Conservation (phyloP, 2,113 vertebrate species). For the Zosterops borbonicus region DNA sequence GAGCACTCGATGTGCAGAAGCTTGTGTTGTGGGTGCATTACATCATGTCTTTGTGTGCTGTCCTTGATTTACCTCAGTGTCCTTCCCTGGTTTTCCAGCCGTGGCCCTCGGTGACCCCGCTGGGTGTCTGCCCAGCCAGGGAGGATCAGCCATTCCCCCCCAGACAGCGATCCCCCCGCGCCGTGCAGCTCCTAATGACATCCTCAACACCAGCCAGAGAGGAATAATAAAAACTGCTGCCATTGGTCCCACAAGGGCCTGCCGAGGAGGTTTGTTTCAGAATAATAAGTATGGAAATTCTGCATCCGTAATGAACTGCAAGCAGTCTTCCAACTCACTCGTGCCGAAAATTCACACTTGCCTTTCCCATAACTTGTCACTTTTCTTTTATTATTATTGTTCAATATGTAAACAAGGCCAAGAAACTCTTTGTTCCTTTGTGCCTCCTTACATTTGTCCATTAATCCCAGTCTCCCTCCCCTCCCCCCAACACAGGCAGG, state of each 20-base stretch:
- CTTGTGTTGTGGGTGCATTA: neutral
- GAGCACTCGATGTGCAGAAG: neutral
- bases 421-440: conserved; percentile 83
- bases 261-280: conserved; percentile 70
- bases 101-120: conserved; percentile 20
- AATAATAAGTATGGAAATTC: conserved; percentile 78
- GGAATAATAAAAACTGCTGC: conserved; percentile 69
- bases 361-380: conserved; percentile 79
- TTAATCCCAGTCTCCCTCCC: conserved; percentile 75
- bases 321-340: conserved; percentile 77
- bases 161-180: neutral
- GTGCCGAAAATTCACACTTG: conserved; percentile 79
- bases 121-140: neutral
- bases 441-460: conserved; percentile 78
- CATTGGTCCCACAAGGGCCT: conserved; percentile 70
- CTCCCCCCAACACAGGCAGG: conserved; percentile 72
- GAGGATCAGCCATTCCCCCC: conserved; percentile 52
- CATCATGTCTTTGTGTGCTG: conserved; percentile 20
- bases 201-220: conserved; percentile 53
- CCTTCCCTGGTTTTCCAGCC: neutral
- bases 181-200: conserved; percentile 47
- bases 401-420: conserved; percentile 80
- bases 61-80: conserved; percentile 33
- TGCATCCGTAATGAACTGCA: conserved; percentile 74
- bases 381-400: conserved; percentile 80